Evolutionary conservation across 2,888 invertebrate species (phyloP), one percentile per base, ranked within the genome.

Genomic region (Sarcophaga rosellei): DNA sequence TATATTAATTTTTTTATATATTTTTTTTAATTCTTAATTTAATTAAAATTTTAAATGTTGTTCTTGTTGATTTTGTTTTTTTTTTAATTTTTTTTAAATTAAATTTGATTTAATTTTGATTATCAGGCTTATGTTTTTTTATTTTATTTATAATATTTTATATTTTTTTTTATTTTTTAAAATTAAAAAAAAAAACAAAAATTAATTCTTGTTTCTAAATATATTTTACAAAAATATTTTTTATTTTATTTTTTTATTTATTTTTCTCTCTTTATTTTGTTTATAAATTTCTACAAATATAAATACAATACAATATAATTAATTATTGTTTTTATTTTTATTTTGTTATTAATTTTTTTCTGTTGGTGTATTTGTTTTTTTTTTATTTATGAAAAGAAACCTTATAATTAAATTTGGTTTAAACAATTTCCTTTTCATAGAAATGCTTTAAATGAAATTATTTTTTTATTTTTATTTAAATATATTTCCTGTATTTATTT

Each of bases 71-170:
- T 62, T 35, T 62, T 83, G 53, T 53, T 86, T 86, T 53, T 86
- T 86, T 66, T 12, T 47, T n/a, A 45, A 59, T 61, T 74, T 3
- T 35, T 75, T 85, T 81, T 75, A 35, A 62, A 91, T 91, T 91
- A 91, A 91, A 91, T 91, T 91, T 90, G 87, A 91, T 91, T 91
- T 91, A 91, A 90, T 89, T 90, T 91, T 91, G 91, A 91, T 91
- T 91, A 91, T 91, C 91, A 90, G 91, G 91, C 91, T 89, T 90
- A 73, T 88, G 83, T 62, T 59, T 21, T 70, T 15, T 62, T 75
- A 3, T 53, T 66, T 47, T 47, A 21, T 79, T 53, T 57, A 57
- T 53, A 78, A 25, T 45, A 70, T 53, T 47, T 21, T 21, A 59
- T 61, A 68, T 25, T 69, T 35, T 57, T 25, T 45, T 65, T 75